Conservation (phyloP, 2,797 vertebrate species). For the Meriones psammophilus region DNA sequence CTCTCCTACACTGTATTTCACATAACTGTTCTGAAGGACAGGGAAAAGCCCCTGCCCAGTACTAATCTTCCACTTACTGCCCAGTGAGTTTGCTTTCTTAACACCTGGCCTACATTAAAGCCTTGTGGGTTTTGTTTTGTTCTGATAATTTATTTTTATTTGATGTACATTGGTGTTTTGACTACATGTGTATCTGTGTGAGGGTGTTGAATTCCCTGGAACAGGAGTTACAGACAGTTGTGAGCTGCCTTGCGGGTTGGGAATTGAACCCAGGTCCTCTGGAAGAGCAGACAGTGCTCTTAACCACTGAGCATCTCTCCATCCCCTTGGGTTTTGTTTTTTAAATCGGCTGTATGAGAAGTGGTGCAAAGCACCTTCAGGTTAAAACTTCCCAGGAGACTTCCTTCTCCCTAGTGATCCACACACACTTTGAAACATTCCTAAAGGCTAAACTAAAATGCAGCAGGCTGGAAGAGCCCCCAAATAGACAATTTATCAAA, state of each 20-base stretch:
- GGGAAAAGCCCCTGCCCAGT: neutral
- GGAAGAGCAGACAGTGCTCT: no score
- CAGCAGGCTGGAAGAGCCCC: neutral
- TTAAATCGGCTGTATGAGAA: neutral
- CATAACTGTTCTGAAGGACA: neutral
- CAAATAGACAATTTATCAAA: neutral
- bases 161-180: no score
- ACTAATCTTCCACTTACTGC: neutral
- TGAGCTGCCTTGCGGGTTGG: no score
- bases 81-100: slow-evolving; percentile 32
- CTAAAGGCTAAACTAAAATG: neutral
- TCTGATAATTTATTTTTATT: neutral
- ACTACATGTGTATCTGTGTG: no score
- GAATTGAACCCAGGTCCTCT: no score
- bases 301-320: no score
- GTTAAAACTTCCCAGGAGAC: neutral
- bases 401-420: neutral
- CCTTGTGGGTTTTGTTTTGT: neutral
- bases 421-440: neutral
- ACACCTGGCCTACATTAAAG: neutral
- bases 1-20: neutral
- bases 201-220: no score
- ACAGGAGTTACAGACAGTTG: no score
- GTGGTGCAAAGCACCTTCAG: neutral
- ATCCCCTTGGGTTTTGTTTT: neutral